Evolutionary conservation across 1,140 invertebrate genomes (phyloP).

Genomic region (Venustaconcha ellipsiformis): DNA sequence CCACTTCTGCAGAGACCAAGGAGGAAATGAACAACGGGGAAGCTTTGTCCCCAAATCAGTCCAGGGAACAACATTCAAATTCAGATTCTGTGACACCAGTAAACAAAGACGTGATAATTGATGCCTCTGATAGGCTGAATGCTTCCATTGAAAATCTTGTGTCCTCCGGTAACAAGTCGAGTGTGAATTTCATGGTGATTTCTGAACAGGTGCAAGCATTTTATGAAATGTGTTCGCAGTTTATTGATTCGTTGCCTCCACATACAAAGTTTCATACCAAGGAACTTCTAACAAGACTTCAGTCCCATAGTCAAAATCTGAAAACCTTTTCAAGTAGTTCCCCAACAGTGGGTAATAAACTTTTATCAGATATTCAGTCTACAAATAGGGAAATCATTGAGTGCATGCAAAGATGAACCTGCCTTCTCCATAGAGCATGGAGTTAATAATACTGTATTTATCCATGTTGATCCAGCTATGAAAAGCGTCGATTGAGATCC

Average conservation of each 20-base stretch:
- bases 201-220: constrained; percentile 64
- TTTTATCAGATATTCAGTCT: constrained; percentile 79
- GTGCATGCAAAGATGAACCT: constrained; percentile 80
- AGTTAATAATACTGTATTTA: too few species aligned
- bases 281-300: constrained; percentile 84
- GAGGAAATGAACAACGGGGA: constrained; percentile 42
- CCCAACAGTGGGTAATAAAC: constrained; percentile 72
- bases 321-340: constrained; percentile 75
- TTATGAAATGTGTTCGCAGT: constrained; percentile 59
- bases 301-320: constrained; percentile 82
- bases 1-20: constrained; percentile 43
- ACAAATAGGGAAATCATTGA: constrained; percentile 86
- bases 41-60: constrained; percentile 22
- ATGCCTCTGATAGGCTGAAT: constrained; percentile 49
- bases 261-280: constrained; percentile 90
- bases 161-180: constrained; percentile 56
- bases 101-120: constrained; percentile 52
- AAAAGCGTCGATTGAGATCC: too few species aligned
- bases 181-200: constrained; percentile 64
- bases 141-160: constrained; percentile 54
- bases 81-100: constrained; percentile 45
- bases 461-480: too few species aligned
- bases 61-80: constrained; percentile 22
- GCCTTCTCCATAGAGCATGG: too few species aligned
- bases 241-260: constrained; percentile 75